Base-by-base conservation (phyloP, 2,113 vertebrate species). In the Proteles cristata region DNA sequence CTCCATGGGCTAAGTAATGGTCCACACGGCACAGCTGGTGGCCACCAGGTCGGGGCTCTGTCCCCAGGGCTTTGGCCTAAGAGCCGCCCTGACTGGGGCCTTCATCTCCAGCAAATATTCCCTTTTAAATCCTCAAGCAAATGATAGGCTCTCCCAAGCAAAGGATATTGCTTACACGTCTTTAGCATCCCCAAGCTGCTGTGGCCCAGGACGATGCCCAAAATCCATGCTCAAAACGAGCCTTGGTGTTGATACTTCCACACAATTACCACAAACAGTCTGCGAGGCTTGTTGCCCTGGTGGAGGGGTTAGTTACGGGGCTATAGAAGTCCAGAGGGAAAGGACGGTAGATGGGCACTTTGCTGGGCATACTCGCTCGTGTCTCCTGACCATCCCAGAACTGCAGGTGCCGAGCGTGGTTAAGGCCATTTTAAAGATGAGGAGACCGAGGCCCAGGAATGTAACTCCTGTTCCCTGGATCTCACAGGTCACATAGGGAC, bases 41-140 rank as follows among this genome's bases (percentile, higher is more conserved):
- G 58, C 0, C 0, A 33, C 50, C 50, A 17, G 28, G 0, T 0
- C 35, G 0, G 14, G 19, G 15, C 45, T 33, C 58, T 26, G 68
- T 33, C 35, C 16, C n/a, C n/a, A 11, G 63, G 23, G 61, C 16
- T 81, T 45, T n/a, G 6, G 11, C 26, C 28, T 31, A 8, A 79
- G 31, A 58, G 25, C 66, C 5, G 2, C 65, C 65, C 63, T 5
- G 0, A 16, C 1, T 2, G 15, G 61, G 0, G 21, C n/a, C 11
- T 7, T n/a, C 6, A 3, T 23, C 3, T 5, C 33, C 12, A 23
- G n/a, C 69, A 83, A 74, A 48, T 7, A 28, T 4, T 48, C 16
- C 11, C 17, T 61, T 68, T 61, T n/a, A 50, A 61, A 71, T 80
- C 80, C 35, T 73, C 16, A 10, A 16, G 31, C 25, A 84, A 80